Evolutionary conservation across 2,888 invertebrate species (phyloP), one percentile per base, ranked within the genome.

Genomic region (Diplazon laetatorius): DNA sequence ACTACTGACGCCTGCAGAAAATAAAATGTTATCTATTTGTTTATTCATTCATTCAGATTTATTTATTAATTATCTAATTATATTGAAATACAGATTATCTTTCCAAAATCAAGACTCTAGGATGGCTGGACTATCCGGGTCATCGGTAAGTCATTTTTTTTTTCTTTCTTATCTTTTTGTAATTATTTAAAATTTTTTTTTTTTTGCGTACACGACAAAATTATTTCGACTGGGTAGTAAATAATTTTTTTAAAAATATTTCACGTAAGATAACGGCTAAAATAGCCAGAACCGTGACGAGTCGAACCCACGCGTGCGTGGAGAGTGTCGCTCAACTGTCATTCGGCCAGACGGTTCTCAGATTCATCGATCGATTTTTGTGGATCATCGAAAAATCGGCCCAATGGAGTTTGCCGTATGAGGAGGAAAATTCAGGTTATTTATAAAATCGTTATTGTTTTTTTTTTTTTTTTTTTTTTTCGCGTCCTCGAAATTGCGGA

Each of bases 311-410:
- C 30, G 82, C 84, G 4, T 76, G 82, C 6, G 14, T 88, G 30
- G 82, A 85, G 52, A 75, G 83, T 3, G 71, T 78, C 4, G 85
- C 86, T 14, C 85, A 83, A 57, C 84, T 84, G 30, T 82, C 83
- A 2, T 4, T 92, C 0, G 93, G 93, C 0, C 93, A 93, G 86
- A 87, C 89, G 0, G 84, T 90, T 35, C 86, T 93, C 35, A 89
- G 91, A 74, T 85, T 92, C 25, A 50, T 91, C 3, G 93, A 93
- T 83, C 91, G 92, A 9, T 89, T 91, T 25, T 89, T 93, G 0
- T 93, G 92, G 92, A 90, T 92, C 12, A 84, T 93, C 0, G 93
- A 94, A 85, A 93, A 93, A 82, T 92, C 93, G 30, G 92, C 93
- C 0, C 91, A 92, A 72, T 94, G 94, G 94, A 93, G 93, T 8